Evolutionary conservation across 2,113 vertebrate genomes (phyloP).

Genomic region (Casuarius casuarius): DNA sequence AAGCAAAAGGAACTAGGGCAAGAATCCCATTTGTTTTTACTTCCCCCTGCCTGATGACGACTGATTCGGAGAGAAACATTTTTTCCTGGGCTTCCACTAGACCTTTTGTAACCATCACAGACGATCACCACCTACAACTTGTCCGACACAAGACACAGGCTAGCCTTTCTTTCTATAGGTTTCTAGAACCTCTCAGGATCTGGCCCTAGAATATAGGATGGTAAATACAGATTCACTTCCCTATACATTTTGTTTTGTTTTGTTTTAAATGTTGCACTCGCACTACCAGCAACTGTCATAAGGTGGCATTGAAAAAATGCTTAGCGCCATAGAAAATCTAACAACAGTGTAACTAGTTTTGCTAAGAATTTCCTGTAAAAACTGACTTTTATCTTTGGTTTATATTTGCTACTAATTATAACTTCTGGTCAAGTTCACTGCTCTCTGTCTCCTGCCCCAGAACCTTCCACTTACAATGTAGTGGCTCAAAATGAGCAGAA

Average conservation of each 20-base stretch:
- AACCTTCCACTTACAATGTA: not conserved
- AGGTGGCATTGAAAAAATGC: slow-evolving; percentile 43
- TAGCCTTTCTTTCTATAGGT: accelerated
- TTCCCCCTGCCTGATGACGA: not conserved
- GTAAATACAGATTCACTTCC: not conserved
- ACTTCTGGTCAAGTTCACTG: not conserved
- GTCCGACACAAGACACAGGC: not conserved
- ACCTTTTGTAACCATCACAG: not conserved
- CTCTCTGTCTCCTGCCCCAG: not conserved
- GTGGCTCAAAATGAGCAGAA: not conserved
- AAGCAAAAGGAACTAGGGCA: not conserved
- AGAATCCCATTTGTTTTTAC: not conserved
- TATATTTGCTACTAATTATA: not conserved
- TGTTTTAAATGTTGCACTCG: not conserved
- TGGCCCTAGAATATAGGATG: not conserved
- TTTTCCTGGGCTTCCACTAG: accelerated
- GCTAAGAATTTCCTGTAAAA: not conserved
- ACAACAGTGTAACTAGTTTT: not conserved
- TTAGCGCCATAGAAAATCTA: not conserved
- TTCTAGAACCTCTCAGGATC: not conserved
- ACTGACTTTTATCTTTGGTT: not conserved
- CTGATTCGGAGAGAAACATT: not conserved
- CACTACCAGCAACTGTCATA: slow-evolving; percentile 35
- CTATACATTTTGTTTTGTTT: not conserved
- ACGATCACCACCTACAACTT: not conserved